Evolutionary conservation across 2,888 invertebrate species (phyloP).

Genomic region (Campoletis raptor): DNA sequence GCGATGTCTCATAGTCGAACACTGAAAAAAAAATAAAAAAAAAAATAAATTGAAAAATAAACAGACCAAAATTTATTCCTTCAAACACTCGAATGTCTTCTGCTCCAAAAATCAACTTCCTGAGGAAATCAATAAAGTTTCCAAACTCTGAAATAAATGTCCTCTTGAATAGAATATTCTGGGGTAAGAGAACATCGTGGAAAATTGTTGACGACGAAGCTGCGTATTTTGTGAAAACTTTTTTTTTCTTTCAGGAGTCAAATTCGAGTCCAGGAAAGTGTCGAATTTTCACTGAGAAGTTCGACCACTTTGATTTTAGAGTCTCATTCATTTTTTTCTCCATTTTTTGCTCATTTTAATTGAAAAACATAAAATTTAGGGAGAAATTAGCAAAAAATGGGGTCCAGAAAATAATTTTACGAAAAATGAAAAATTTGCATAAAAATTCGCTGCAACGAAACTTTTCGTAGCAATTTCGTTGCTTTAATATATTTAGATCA

Average conservation of each 20-base stretch:
- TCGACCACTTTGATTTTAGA: background rate
- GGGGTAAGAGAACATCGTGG: no score
- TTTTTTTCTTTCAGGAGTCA: no score
- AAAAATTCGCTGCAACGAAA: background rate
- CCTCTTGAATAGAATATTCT: background rate
- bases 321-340: background rate
- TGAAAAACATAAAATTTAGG: background rate
- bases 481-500: conserved; percentile 25
- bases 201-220: no score
- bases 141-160: background rate
- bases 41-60: background rate
- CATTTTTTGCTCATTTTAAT: background rate
- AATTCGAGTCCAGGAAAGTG: background rate
- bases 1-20: background rate
- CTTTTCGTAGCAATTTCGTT: background rate
- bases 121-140: background rate
- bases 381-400: background rate
- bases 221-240: no score
- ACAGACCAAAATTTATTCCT: conserved; percentile 5
- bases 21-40: conserved; percentile 31
- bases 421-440: background rate
- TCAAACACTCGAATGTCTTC: background rate
- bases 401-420: background rate
- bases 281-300: background rate
- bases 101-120: background rate